Conservation (phyloP, 1,140 invertebrate genomes). For the Archegozetes longisetosus region DNA sequence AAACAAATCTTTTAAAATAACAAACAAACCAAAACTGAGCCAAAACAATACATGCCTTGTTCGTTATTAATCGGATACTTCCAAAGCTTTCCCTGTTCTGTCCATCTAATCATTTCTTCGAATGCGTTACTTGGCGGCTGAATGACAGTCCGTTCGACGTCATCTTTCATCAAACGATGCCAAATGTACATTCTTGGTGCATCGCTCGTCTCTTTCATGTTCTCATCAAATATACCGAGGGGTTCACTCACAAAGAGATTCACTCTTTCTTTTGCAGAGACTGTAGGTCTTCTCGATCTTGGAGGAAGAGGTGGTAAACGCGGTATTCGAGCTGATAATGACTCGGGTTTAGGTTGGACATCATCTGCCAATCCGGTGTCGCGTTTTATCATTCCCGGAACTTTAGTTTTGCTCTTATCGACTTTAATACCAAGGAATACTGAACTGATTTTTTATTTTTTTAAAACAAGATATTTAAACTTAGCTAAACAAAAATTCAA, state of each 20-base stretch:
- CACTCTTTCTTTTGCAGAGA: background rate
- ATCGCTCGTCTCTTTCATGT: background rate
- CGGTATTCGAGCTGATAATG: background rate
- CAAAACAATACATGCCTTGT: constrained; percentile 65
- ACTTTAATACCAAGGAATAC: background rate
- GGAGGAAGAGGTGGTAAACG: background rate
- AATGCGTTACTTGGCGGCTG: constrained; percentile 71
- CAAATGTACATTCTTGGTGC: constrained; percentile 31
- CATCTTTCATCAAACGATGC: constrained; percentile 43
- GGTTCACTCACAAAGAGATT: constrained; percentile 3
- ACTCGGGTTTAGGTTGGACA: background rate
- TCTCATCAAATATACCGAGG: constrained; percentile 9
- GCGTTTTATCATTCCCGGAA: background rate
- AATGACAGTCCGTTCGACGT: constrained; percentile 42
- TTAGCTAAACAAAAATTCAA: background rate
- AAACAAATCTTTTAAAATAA: no score
- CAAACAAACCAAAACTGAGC: no score
- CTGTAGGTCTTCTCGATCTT: background rate
- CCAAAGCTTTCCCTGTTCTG: constrained; percentile 86
- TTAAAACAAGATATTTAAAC: background rate
- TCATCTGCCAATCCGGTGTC: no score
- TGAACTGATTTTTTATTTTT: background rate
- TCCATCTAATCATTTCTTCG: constrained; percentile 82
- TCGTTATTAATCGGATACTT: constrained; percentile 95
- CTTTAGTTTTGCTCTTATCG: background rate